Conservation (phyloP, 2,113 vertebrate genomes). For the Nannobrachium achirus region DNA sequence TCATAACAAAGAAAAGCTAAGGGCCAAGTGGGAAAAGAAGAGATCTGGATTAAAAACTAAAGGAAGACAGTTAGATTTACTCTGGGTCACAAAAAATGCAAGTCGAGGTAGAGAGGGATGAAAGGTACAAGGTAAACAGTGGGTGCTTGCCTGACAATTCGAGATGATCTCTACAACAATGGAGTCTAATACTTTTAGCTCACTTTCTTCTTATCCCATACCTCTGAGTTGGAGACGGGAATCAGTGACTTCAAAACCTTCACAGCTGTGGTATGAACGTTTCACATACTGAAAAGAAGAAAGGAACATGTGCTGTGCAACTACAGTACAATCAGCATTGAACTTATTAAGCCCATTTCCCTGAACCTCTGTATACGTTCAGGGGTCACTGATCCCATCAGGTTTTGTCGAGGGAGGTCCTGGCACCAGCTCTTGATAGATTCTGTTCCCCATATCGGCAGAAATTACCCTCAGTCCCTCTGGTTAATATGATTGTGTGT, state of each 20-base stretch:
- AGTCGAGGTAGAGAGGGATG: background rate
- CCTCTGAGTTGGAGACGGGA: constrained; percentile 25
- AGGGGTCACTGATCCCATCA: constrained; percentile 32
- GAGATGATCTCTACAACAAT: constrained; percentile 42
- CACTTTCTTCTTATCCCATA: constrained; percentile 17
- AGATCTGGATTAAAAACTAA: background rate
- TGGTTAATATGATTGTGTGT: constrained; percentile 49
- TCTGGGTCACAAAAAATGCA: background rate
- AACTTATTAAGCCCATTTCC: constrained; percentile 19
- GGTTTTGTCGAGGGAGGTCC: constrained; percentile 22
- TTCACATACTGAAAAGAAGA: constrained; percentile 18
- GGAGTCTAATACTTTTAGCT: constrained; percentile 27
- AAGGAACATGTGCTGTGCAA: background rate
- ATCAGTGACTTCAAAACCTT: constrained; percentile 35
- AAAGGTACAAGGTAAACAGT: too few relatives aligned
- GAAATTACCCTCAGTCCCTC: constrained; percentile 44
- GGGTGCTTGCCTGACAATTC: background rate
- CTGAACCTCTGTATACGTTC: constrained; percentile 26
- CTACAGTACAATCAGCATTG: background rate
- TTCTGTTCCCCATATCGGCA: constrained; percentile 15
- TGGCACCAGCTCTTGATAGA: constrained; percentile 26
- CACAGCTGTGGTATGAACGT: constrained; percentile 10
- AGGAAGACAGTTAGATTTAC: background rate
- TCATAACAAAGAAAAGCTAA: constrained; percentile 6
- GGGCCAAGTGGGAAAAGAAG: constrained; percentile 12